phyloP scores from a whole-genome alignment of 2,113 vertebrate species.

The Nicator chloris region DNA sequence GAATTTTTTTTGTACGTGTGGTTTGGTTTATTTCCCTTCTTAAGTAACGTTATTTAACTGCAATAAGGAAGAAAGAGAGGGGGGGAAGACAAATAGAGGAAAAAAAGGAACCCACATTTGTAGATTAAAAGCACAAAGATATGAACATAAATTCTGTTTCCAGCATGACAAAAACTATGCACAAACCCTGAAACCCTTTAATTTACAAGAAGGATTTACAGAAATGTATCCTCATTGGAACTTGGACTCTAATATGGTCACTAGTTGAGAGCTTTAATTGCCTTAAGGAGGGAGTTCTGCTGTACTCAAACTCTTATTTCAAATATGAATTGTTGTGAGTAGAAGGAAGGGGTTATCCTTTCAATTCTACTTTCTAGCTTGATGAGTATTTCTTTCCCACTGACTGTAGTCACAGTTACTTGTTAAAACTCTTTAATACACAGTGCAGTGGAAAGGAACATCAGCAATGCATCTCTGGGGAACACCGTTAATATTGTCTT shows the following conservation, averaged over 20 bases:
- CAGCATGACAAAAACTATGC: background rate
- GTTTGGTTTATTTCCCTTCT: background rate
- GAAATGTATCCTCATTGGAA: background rate
- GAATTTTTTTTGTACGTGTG: background rate
- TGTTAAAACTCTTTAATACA: background rate
- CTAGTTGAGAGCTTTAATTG: background rate
- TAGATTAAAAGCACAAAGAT: background rate
- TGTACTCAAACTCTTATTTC: background rate
- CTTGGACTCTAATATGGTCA: background rate
- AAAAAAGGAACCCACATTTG: background rate
- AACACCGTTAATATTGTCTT: background rate
- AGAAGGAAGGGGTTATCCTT: background rate
- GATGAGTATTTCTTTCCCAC: background rate
- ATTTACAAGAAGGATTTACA: background rate
- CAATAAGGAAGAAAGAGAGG: background rate
- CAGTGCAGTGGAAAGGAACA: background rate
- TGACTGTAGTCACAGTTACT: background rate
- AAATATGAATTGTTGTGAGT: background rate
- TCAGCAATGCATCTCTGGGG: background rate
- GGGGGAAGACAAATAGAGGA: fast-evolving
- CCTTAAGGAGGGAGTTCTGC: background rate
- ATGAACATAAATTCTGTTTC: background rate
- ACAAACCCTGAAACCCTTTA: background rate
- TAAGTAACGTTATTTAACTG: background rate
- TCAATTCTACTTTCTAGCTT: background rate